Evolutionary conservation across 2,113 vertebrate species (phyloP), one percentile per base, ranked within the genome.

Genomic region (Cyprinodon brontotheroides): DNA sequence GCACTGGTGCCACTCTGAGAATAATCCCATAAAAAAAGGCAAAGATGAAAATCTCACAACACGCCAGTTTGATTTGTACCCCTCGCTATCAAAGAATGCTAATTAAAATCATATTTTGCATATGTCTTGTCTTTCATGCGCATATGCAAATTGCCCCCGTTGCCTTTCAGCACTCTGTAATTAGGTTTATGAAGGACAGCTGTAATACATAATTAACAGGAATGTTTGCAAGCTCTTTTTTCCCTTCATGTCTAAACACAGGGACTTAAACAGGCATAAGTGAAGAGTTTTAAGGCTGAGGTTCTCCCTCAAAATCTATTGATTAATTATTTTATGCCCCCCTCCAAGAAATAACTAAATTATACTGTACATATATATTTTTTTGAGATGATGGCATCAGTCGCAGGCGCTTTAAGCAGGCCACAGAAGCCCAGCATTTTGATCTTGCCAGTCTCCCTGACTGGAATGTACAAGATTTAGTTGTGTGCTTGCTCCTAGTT

Each of bases 191-290:
- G 97, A 99, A 98, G 97, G 97, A 99, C 97, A 99, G 97, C 97
- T 99, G 96, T 98, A 99, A 98, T 97, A 96, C 96, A 97, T 99
- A 98, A 99, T 99, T 99, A 98, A 98, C 97, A 95, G 96, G 96
- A 96, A 96, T 96, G 96, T 97, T 97, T 97, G 94, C 95, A 94
- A 96, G 95, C 94, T 95, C 93, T 94, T 95, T 84, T 95, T 93
- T 94, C 77, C 78, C 69, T 75, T 48, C 77, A 45, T 68, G 76
- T 91, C 87, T 89, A 83, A 92, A 96, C 93, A 94, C 89, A 87
- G 87, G 78, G 93, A 96, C 94, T 96, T 95, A 92, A 93, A 96
- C 93, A 90, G 92, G 90, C 93, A 88, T 81, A 89, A 86, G 89
- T 92, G 62, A 79, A 84, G 81, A 71, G 71, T 89, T 92, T 63